Evolutionary conservation across 2,113 vertebrate species (phyloP).

Genomic region (Malurus alboscapulatus): DNA sequence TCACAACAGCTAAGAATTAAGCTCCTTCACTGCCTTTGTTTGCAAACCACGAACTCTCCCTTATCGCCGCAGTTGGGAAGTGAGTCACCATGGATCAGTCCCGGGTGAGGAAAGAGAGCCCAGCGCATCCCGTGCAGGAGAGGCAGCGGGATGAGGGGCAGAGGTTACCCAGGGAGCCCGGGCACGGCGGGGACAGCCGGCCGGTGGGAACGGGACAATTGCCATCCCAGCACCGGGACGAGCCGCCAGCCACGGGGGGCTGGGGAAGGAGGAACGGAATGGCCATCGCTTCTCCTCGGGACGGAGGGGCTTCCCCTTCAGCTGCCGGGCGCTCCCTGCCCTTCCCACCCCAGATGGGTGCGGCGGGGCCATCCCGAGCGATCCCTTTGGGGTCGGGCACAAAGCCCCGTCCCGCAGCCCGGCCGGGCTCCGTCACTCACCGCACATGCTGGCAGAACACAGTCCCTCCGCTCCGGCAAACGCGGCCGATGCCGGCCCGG

Average conservation of each 20-base stretch:
- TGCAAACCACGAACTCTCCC: not conserved
- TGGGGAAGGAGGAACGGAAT: not conserved
- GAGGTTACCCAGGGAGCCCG: fast-evolving
- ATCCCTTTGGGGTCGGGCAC: not conserved
- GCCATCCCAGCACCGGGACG: fast-evolving
- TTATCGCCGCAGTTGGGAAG: not conserved
- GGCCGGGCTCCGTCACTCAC: constrained; percentile 25
- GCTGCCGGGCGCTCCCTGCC: not conserved
- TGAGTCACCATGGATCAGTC: not conserved
- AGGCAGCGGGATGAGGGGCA: not conserved
- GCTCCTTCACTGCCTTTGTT: not conserved
- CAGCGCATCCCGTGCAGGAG: not conserved
- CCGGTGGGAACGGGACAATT: fast-evolving
- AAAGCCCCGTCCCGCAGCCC: not conserved
- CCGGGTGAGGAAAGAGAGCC: not conserved
- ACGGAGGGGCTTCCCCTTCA: not conserved
- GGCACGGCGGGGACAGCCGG: not conserved
- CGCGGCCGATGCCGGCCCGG: not conserved
- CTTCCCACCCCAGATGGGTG: not conserved
- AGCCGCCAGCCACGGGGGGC: not conserved
- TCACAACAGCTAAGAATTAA: not conserved
- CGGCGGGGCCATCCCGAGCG: not conserved
- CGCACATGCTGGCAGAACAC: constrained; percentile 39
- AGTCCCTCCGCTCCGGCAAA: not conserved
- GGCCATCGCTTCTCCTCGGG: fast-evolving